Evolutionary conservation across 2,797 vertebrate genomes (phyloP).

Genomic region (Peromyscus attwateri): DNA sequence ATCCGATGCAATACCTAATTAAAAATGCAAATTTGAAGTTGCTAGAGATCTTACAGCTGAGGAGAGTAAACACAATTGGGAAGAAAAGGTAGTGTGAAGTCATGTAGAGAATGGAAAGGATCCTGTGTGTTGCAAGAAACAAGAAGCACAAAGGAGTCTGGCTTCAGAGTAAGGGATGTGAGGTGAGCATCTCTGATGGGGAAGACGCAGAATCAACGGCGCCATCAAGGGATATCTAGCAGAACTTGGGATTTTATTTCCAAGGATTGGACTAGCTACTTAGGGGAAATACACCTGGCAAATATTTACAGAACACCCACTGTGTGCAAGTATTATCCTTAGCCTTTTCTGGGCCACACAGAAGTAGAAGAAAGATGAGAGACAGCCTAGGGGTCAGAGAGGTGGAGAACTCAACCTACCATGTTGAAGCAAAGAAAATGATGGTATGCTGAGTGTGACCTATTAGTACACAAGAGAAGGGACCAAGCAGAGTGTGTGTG

Average conservation of each 20-base stretch:
- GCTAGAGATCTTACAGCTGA: conserved; percentile 20
- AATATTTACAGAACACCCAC: background rate
- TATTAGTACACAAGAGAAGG: background rate
- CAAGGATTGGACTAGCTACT: background rate
- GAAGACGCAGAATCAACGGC: background rate
- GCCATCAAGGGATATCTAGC: background rate
- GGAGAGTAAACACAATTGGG: conserved; percentile 54
- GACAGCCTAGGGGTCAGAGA: background rate
- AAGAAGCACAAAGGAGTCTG: background rate
- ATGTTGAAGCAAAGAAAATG: background rate
- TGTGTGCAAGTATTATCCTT: background rate
- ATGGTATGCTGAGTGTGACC: background rate
- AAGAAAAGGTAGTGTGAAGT: background rate
- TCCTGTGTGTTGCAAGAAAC: background rate
- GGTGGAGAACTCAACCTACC: background rate
- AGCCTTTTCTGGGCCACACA: background rate
- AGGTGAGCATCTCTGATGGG: background rate
- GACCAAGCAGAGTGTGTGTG: too few relatives aligned
- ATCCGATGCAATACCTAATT: conserved; percentile 54
- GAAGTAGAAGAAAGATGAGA: background rate
- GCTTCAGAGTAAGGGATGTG: background rate
- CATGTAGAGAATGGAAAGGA: conserved; percentile 15
- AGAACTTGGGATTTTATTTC: background rate
- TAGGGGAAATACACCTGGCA: conserved; percentile 16
- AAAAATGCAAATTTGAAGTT: conserved; percentile 77